These are phyloP conservation scores for Myotis davidii DNA, from an alignment of 2,113 vertebrate species.

Conservation along the genomic window DNA sequence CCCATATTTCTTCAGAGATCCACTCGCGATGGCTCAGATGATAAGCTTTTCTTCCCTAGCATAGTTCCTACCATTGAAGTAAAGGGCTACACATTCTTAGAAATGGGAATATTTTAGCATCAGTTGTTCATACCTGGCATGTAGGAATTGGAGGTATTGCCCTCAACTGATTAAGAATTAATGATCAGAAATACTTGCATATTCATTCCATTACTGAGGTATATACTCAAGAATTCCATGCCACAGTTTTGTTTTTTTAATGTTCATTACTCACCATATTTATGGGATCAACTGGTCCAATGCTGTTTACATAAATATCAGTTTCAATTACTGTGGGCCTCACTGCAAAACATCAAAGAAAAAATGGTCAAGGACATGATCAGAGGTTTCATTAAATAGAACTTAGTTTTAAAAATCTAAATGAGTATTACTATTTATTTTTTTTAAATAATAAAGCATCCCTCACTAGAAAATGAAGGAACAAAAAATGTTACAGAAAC, in stretches of 20 bases:
- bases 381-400: background rate
- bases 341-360: conserved; percentile 89
- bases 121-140: background rate
- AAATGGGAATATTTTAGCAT: background rate
- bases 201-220: background rate
- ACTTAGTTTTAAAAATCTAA: background rate
- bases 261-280: conserved; percentile 93
- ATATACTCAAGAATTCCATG: background rate
- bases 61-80: background rate
- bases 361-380: conserved; percentile 69
- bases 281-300: conserved; percentile 97
- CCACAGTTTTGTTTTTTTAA: conserved; percentile 8
- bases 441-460: background rate
- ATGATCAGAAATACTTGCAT: background rate
- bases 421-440: background rate
- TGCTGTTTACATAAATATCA: conserved; percentile 97
- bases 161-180: background rate
- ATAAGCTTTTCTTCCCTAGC: background rate
- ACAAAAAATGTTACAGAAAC: background rate
- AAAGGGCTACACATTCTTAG: background rate
- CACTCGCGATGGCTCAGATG: background rate
- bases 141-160: background rate
- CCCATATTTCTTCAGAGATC: background rate
- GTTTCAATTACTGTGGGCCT: conserved; percentile 97
- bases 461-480: background rate